Evolutionary conservation across 2,888 invertebrate species (phyloP), one percentile per base, ranked within the genome.

Genomic region (Caenorhabditis japonica): DNA sequence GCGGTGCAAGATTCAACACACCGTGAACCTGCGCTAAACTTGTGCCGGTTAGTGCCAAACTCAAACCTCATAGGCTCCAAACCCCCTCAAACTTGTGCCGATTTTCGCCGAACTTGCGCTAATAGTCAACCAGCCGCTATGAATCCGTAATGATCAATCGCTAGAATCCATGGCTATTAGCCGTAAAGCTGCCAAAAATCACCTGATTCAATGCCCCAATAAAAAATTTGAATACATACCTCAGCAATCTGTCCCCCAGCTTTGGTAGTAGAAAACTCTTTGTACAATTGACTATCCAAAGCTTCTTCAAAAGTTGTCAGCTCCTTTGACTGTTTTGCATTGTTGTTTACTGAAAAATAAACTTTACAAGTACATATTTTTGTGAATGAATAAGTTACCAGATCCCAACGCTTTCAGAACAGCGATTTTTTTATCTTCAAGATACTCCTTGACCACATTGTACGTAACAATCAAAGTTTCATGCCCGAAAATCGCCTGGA

Each of bases 401-500:
- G 59, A 53, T 53, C 72, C 72, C 36, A 72, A 38, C 12, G 72
- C 72, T 38, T 55, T 72, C 30, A 72, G 51, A 23, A 72, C 49
- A 2, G 43, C 39, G 2, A 59, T 36, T 17, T 72, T 64, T 36
- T 38, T 52, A 17, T 72, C 72, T 30, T 72, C 72, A 19, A 72
- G 64, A 43, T 66, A 44, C 15, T 64, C 56, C 21, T 49, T 59
- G 15, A 72, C 64, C 21, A 49, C 55, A 19, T 49, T 72, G 25
- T 41, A 64, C 21, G 64, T 53, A 21, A 61, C 44, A 38, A 73
- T 66, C 36, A 73, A 25, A 13, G 68, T 61, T 46, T 61, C 61
- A 52, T 68, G 73, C 3, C 60, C 68, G 15, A 73, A 66, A 61
- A 68, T 97, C 84, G 93, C 92, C 90, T 97, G 96, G 78, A 97